Conservation (phyloP, 1,140 invertebrate species). For the Arctopsyche grandis region DNA sequence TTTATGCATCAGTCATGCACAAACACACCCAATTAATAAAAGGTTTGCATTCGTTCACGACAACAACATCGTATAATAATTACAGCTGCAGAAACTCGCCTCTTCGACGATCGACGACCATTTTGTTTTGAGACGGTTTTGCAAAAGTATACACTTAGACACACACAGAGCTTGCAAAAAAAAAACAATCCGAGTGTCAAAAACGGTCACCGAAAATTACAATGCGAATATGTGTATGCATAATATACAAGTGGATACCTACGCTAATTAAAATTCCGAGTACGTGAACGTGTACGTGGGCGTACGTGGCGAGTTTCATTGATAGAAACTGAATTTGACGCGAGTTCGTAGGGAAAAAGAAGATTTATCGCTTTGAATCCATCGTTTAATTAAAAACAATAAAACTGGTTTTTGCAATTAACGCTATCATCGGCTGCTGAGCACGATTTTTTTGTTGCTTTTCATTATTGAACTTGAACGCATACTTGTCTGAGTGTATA, state of each 20-base stretch:
- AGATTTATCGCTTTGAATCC: constrained; percentile 42
- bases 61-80: constrained; percentile 2
- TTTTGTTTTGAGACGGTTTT: too few relatives aligned
- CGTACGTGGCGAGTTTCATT: too few relatives aligned
- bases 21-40: constrained; percentile 28
- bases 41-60: constrained; percentile 7
- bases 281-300: too few relatives aligned
- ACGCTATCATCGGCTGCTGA: constrained; percentile 27
- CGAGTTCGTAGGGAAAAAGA: too few relatives aligned
- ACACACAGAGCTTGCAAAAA: not conserved
- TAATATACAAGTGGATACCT: too few relatives aligned
- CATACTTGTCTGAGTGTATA: constrained; percentile 18
- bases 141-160: not conserved
- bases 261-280: too few relatives aligned
- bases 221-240: too few relatives aligned
- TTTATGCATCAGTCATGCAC: not conserved
- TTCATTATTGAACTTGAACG: not conserved
- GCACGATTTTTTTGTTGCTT: not conserved
- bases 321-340: too few relatives aligned
- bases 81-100: not conserved
- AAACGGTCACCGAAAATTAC: too few relatives aligned
- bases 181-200: too few relatives aligned
- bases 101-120: not conserved
- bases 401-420: constrained; percentile 52
- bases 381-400: constrained; percentile 47